Base-by-base conservation (phyloP, 2,888 invertebrate species). In the Colostygia pectinataria region DNA sequence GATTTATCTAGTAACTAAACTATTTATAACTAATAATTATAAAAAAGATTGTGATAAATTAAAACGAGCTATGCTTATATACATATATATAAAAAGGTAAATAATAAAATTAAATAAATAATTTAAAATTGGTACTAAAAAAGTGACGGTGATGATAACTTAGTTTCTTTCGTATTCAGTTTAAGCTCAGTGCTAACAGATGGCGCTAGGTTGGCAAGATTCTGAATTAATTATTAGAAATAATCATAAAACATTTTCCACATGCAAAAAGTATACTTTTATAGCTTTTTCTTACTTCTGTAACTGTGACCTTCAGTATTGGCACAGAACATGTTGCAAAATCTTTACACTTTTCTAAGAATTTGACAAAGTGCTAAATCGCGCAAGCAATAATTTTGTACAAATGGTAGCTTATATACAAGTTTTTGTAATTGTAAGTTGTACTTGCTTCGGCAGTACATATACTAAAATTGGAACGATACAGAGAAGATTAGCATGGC, bases 381-480 rank as follows among this genome's bases (percentile, higher is more conserved):
- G 55, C 66, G 53, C 56, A 50, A 55, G 29, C n/a, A 24, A 45
- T 29, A 27, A n/a, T 64, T 64, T 61, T 54, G 12, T 5, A 0
- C 0, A 0, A 0, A 0, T 0, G 1, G 40, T 0, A 25, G 46
- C 41, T 57, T 57, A 44, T 54, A 43, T 60, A 52, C 2, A 9
- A 32, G 9, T 2, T 0, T 2, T 2, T 12, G 5, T 0, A 0
- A 0, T 0, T 0, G 0, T 0, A 5, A 3, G 9, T 0, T 60
- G 74, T 75, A 74, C 75, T 74, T 74, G 76, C 76, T 75, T 76
- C 75, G 74, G 76, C 74, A 77, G 75, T 76, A 76, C 76, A 75
- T 75, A 76, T 75, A 76, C 74, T 76, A 76, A 76, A 76, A 76
- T 76, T 76, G 76, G 74, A 76, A 76, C 76, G 76, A 76, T 76